Conservation (phyloP, 2,888 invertebrate species). For the Hypsopygia costalis region DNA sequence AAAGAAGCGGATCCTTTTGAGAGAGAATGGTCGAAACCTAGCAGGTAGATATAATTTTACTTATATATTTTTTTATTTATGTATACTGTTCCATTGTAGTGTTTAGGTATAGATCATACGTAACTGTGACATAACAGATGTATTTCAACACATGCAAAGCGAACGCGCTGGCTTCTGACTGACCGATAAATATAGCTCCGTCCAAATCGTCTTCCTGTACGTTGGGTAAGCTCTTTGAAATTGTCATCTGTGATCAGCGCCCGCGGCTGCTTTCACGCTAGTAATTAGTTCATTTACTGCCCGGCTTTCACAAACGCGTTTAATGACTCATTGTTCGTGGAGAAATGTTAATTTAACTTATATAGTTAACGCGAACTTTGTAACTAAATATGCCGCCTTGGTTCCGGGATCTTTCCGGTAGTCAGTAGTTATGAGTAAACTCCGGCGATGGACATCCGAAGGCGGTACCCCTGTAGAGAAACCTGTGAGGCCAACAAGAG, state of each 20-base stretch:
- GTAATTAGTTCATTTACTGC: conserved; percentile 70
- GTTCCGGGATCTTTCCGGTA: conserved; percentile 34
- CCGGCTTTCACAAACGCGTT: conserved; percentile 57
- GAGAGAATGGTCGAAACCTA: conserved; percentile 71
- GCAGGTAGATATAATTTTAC: conserved; percentile 55
- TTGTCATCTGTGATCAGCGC: conserved; percentile 76
- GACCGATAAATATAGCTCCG: conserved; percentile 72
- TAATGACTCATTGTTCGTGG: conserved; percentile 48
- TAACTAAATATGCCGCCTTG: conserved; percentile 44
- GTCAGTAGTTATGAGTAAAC: conserved; percentile 66
- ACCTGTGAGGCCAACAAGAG: conserved; percentile 84
- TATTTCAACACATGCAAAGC: conserved; percentile 67
- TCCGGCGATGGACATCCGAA: conserved; percentile 85
- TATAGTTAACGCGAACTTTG: conserved; percentile 34
- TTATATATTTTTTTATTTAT: conserved; percentile 16
- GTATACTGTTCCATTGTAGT: conserved; percentile 22
- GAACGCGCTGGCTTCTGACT: conserved; percentile 70
- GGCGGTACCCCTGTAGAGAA: conserved; percentile 82
- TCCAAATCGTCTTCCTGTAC: conserved; percentile 67
- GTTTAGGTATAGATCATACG: conserved; percentile 31
- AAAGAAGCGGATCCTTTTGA: conserved; percentile 44
- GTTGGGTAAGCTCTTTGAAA: conserved; percentile 74
- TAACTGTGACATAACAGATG: conserved; percentile 64
- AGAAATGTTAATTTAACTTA: conserved; percentile 32
- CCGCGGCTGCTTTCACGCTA: conserved; percentile 72